Percentiles rank a stretch among this genome's conserved stretches.
Evolutionary conservation across 2,888 invertebrate genomes (phyloP).

Genomic region (Eupeodes luniger): DNA sequence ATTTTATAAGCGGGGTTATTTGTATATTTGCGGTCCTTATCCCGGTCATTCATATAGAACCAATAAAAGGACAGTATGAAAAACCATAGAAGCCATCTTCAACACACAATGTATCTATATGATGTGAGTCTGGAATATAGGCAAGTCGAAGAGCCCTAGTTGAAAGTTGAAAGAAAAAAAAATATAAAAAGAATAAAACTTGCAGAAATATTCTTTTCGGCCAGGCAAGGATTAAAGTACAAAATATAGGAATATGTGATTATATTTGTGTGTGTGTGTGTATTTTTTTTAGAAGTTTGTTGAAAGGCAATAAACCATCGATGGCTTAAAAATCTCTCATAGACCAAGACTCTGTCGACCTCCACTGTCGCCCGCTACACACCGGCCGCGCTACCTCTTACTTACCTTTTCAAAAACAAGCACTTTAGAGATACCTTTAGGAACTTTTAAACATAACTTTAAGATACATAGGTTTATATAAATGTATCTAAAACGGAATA

Average conservation of each 20-base stretch:
- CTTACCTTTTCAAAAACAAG: constrained; percentile 35
- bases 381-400: too few relatives aligned
- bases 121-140: neutral
- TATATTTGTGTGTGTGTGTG: neutral
- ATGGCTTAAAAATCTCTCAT: constrained; percentile 52
- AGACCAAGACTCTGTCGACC: neutral
- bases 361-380: too few relatives aligned
- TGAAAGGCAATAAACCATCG: constrained; percentile 67
- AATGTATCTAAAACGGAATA: constrained; percentile 23
- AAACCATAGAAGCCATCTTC: constrained; percentile 23
- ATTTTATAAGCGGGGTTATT: constrained; percentile 73
- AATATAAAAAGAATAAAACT: constrained; percentile 4
- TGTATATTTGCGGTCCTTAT: constrained; percentile 76
- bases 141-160: neutral
- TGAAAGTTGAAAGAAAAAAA: neutral
- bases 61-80: constrained; percentile 37
- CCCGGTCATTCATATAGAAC: constrained; percentile 67
- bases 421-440: constrained; percentile 55
- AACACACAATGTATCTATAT: constrained; percentile 22
- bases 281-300: constrained; percentile 36
- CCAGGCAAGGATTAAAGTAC: constrained; percentile 25
- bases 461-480: neutral
- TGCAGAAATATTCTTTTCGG: constrained; percentile 19
- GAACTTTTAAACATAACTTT: neutral
- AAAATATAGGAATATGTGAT: neutral